Percentiles rank a stretch among this genome's conserved stretches.
Conservation (phyloP, 2,113 vertebrate genomes). For the Pantherophis guttatus region DNA sequence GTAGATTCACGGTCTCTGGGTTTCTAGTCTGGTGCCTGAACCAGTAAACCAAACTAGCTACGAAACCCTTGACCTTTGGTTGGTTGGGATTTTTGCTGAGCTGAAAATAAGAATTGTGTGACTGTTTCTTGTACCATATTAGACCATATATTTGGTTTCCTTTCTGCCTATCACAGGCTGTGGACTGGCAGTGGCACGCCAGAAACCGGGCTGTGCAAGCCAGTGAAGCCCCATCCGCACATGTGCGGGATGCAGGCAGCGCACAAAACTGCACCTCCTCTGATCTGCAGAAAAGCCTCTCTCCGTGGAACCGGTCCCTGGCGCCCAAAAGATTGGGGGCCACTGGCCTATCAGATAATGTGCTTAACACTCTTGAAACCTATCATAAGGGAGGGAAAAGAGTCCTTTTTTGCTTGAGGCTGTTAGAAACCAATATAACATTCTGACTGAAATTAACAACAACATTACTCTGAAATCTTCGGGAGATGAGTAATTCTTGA, state of each 20-base stretch:
- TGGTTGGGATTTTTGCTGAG: not conserved
- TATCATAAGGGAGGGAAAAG: not conserved
- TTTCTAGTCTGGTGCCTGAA: no score
- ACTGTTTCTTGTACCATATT: not conserved
- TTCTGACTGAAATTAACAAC: not conserved
- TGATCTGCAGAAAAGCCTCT: not conserved
- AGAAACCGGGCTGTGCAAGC: not conserved
- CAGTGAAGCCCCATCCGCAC: not conserved
- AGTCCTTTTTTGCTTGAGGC: not conserved
- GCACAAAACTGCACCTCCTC: not conserved
- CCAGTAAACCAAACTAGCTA: no score
- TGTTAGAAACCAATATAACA: not conserved
- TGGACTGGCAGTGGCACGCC: no score
- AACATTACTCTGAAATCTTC: not conserved
- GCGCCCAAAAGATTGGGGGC: not conserved
- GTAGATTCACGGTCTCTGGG: no score
- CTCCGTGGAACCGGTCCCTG: not conserved
- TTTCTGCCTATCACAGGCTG: not conserved
- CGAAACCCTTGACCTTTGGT: not conserved
- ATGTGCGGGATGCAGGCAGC: not conserved
- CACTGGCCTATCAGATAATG: not conserved
- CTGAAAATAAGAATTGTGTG: not conserved
- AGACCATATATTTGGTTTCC: not conserved
- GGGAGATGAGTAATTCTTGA: not conserved
- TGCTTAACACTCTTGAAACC: not conserved